These are phyloP conservation scores for Eubasilissa splendida DNA, from an alignment of 2,888 invertebrate genomes.

Conservation along the genomic window DNA sequence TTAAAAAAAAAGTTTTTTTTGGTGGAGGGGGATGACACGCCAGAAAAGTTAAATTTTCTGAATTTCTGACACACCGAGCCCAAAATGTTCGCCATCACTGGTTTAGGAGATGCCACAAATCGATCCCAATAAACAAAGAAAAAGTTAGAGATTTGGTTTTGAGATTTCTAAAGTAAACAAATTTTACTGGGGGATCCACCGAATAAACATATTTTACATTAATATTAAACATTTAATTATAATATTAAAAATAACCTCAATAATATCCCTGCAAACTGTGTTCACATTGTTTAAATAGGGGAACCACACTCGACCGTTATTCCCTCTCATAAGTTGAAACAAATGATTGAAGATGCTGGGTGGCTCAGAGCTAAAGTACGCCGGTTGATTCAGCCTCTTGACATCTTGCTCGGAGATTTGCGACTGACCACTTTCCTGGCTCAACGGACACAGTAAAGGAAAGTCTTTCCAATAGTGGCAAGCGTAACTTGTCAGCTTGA, in stretches of 20 bases:
- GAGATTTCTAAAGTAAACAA: too few species aligned
- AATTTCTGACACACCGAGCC: too few species aligned
- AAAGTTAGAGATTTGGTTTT: too few species aligned
- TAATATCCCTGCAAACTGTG: slow-evolving; percentile 79
- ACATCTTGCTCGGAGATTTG: slow-evolving; percentile 74
- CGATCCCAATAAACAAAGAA: too few species aligned
- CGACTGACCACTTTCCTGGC: slow-evolving; percentile 65
- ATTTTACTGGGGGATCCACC: too few species aligned
- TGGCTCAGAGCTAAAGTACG: slow-evolving; percentile 75
- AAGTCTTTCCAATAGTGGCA: slow-evolving; percentile 91
- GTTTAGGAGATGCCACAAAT: too few species aligned
- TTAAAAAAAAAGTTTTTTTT: too few species aligned
- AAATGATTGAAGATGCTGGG: slow-evolving; percentile 83
- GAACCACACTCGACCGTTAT: slow-evolving; percentile 72
- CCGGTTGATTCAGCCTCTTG: slow-evolving; percentile 75
- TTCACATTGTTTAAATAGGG: slow-evolving; percentile 85
- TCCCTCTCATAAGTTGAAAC: slow-evolving; percentile 75
- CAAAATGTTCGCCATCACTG: too few species aligned
- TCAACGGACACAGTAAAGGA: slow-evolving; percentile 75
- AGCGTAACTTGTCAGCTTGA: slow-evolving; percentile 80
- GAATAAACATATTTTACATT: too few species aligned
- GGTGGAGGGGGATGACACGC: too few species aligned
- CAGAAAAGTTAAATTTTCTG: too few species aligned
- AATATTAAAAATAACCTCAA: slow-evolving; percentile 73
- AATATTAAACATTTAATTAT: slow-evolving; percentile 57